These are phyloP conservation scores for Oceanodroma tethys DNA, from an alignment of 2,113 vertebrate species.

Conservation along the genomic window DNA sequence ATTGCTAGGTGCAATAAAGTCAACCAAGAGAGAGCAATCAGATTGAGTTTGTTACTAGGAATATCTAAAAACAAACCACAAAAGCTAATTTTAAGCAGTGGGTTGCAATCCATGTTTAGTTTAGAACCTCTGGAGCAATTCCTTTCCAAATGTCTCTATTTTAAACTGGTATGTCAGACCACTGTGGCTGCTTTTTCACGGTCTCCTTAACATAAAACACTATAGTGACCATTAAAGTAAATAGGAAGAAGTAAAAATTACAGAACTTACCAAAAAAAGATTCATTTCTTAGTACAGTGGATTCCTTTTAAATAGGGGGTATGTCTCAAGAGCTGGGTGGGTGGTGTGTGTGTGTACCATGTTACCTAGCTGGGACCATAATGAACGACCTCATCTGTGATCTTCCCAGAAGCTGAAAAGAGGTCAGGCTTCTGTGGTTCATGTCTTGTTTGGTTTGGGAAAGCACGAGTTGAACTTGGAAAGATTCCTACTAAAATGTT, in stretches of 20 bases:
- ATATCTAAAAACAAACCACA: conserved; percentile 35
- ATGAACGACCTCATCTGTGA: neutral
- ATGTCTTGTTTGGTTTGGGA: conserved; percentile 36
- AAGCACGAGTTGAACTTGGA: conserved; percentile 27
- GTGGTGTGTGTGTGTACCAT: neutral
- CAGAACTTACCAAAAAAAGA: neutral
- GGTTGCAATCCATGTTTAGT: neutral
- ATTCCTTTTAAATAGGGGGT: neutral
- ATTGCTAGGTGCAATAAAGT: conserved; percentile 25
- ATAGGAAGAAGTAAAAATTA: neutral
- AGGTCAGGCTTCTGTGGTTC: conserved; percentile 6
- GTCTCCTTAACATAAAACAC: neutral
- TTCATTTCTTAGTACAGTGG: neutral
- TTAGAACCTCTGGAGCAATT: neutral
- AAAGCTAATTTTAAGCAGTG: conserved; percentile 33
- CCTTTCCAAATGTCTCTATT: conserved; percentile 2
- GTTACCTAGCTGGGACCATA: neutral
- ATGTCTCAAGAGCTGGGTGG: neutral
- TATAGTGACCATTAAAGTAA: neutral
- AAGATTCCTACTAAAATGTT: neutral
- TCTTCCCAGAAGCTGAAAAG: conserved; percentile 8
- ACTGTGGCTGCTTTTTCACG: neutral
- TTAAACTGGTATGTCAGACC: neutral
- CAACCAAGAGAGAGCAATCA: neutral
- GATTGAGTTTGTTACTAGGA: conserved; percentile 53